Conservation (phyloP, 2,113 vertebrate genomes). For the Thinocorus orbignyianus region DNA sequence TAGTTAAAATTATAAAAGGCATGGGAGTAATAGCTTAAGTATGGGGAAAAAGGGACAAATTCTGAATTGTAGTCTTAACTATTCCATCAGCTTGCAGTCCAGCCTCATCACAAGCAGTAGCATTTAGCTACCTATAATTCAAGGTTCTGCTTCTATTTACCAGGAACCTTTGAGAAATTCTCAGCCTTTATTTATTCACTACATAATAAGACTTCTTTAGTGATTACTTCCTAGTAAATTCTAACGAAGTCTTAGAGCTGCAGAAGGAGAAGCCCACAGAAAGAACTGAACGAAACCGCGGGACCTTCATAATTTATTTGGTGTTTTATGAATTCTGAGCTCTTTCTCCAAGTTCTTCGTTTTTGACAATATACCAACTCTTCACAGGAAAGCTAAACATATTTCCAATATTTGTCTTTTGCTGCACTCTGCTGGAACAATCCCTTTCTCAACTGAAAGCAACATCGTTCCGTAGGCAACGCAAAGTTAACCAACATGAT, state of each 20-base stretch:
- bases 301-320: not conserved
- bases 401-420: conserved; percentile 70
- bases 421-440: conserved; percentile 80
- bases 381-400: not conserved
- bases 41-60: not conserved
- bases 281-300: not conserved
- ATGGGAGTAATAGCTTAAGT: not conserved
- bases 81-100: not conserved
- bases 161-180: not conserved
- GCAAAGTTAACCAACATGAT: too few relatives aligned
- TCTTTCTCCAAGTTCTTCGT: not conserved
- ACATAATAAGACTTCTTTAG: not conserved
- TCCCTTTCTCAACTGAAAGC: not conserved
- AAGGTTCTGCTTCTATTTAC: not conserved
- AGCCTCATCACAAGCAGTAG: not conserved
- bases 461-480: not conserved
- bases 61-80: not conserved
- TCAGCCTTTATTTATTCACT: not conserved
- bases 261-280: not conserved
- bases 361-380: not conserved
- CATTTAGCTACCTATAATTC: not conserved
- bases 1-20: not conserved
- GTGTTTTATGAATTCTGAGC: not conserved
- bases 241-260: not conserved
- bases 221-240: not conserved